Base-by-base conservation (phyloP, 2,113 vertebrate genomes). In the Rhadina sibilatrix region DNA sequence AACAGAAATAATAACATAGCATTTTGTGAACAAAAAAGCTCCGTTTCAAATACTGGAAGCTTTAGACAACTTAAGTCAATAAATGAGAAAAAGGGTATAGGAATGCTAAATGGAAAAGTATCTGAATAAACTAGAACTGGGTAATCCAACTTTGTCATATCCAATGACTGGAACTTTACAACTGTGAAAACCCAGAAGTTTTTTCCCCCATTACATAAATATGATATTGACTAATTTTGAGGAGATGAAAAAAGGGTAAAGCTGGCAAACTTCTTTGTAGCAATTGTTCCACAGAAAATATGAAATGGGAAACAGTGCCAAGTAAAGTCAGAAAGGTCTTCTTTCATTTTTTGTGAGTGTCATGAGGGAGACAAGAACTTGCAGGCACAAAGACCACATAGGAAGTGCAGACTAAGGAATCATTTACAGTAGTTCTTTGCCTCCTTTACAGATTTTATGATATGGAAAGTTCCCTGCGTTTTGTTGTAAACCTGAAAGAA, bases 181-280 rank as follows among this genome's bases (percentile, higher is more conserved):
- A 30, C 11, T 35, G 16, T 0, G 5, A 80, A 80, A 80, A 22
- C 3, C 4, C 6, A 56, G 10, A 57, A 0, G 1, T 18, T 33
- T 71, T 66, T 88, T 37, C 14, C 14, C 42, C 33, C 8, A 16
- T 10, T 35, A 35, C 28, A 24, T 37, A 88, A 79, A 63, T 25
- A 83, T 1, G 4, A 10, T 49, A 63, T 6, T 37, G 25, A 40
- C 15, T 70, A 33, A 49, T 49, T 52, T 57, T 66, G 15, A 85
- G 10, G 44, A 4, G 8, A 47, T 11, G 27, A 22, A 71, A 63
- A 37, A 66, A 47, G 9, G 8, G 8, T 59, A 71, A 70, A 74
- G 15, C 21, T 44, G 4, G 12, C 5, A 89, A 35, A 65, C 10
- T 40, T 49, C 24, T 31, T 44, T 82, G 14, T 8, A 44, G 28